Conservation (phyloP, 2,888 invertebrate species). For the Cosmia pyralina region DNA sequence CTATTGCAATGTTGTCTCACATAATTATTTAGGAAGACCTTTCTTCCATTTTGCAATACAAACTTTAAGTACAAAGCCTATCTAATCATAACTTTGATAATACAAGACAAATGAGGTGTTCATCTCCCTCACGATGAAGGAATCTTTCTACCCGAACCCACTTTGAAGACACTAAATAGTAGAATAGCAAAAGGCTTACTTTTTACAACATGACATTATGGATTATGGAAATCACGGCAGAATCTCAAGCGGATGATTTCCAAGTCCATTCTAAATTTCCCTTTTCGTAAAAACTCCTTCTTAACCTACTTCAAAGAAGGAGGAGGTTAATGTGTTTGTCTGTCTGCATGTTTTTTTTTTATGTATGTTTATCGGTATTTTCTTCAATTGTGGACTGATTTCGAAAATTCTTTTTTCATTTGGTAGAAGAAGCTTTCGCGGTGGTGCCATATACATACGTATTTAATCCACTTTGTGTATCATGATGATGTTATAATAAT, state of each 20-base stretch:
- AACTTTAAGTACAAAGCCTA: conserved; percentile 30
- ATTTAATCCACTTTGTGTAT: too few species aligned
- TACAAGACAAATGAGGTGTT: conserved; percentile 63
- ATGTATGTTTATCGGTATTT: too few species aligned
- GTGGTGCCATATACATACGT: too few species aligned
- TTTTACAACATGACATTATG: not conserved
- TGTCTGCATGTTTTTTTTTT: too few species aligned
- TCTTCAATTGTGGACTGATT: too few species aligned
- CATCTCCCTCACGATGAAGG: conserved; percentile 42
- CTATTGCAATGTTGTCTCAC: not conserved
- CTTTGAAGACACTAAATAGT: conserved; percentile 8
- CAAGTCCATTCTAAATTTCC: not conserved
- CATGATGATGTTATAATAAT: too few species aligned
- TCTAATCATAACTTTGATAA: conserved; percentile 64
- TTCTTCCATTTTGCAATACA: conserved; percentile 18
- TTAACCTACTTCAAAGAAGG: too few species aligned
- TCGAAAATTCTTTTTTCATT: too few species aligned
- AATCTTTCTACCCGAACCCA: conserved; percentile 47
- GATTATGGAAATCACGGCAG: too few species aligned
- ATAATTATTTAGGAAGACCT: conserved; percentile 23
- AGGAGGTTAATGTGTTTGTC: too few species aligned
- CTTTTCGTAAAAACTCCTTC: not conserved
- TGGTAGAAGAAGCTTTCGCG: too few species aligned
- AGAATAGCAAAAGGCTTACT: conserved; percentile 9
- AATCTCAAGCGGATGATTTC: not conserved